These are phyloP conservation scores for Zaprionus africanus DNA, from an alignment of 1,140 invertebrate species.

Conservation along the genomic window DNA sequence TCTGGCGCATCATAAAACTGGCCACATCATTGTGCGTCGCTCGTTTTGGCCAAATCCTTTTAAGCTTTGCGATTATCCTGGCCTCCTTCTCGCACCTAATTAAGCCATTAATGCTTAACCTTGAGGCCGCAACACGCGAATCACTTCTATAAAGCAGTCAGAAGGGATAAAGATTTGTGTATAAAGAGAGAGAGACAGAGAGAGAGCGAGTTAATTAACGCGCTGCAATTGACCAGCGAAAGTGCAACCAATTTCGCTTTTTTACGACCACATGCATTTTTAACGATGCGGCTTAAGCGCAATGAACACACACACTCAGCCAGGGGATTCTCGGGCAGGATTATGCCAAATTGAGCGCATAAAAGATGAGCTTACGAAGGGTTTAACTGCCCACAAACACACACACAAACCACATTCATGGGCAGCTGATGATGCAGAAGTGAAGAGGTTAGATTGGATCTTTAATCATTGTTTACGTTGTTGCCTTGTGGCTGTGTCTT, in stretches of 20 bases:
- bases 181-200: neutral
- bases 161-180: neutral
- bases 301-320: conserved; percentile 13
- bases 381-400: neutral
- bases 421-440: neutral
- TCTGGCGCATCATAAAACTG: conserved; percentile 7
- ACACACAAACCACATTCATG: no score
- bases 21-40: conserved; percentile 20
- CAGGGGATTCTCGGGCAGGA: neutral
- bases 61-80: conserved; percentile 21
- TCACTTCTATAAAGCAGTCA: no score
- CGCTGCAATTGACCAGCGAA: conserved; percentile 28
- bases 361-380: conserved; percentile 17
- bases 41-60: conserved; percentile 15
- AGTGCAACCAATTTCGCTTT: conserved; percentile 4
- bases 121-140: neutral
- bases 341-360: conserved; percentile 17
- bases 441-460: neutral
- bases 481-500: neutral
- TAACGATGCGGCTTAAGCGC: conserved; percentile 15
- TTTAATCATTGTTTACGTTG: neutral
- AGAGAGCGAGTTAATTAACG: conserved; percentile 28
- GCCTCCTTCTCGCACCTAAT: conserved; percentile 33
- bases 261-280: conserved; percentile 32
- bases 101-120: conserved; percentile 28